These are phyloP conservation scores for Cheirogaleus major DNA, from an alignment of 2,797 vertebrate genomes.

Conservation along the genomic window DNA sequence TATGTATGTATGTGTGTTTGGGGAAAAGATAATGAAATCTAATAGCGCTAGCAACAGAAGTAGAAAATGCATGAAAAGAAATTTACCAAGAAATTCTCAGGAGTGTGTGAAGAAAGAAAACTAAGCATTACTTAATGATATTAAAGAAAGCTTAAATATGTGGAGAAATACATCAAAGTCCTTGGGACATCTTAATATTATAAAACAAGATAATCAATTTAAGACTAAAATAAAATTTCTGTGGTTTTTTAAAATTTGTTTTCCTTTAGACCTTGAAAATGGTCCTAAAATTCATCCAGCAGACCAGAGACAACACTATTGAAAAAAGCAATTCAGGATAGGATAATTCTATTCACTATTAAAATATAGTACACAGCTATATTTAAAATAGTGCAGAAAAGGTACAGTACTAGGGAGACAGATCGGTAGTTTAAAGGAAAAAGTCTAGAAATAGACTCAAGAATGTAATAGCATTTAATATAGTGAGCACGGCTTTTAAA, in stretches of 20 bases:
- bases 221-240: background rate
- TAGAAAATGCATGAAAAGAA: slow-evolving; percentile 28
- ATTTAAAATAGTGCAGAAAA: slow-evolving; percentile 24
- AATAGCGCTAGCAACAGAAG: slow-evolving; percentile 11
- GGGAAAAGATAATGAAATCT: background rate
- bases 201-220: slow-evolving; percentile 21
- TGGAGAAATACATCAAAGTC: background rate
- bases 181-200: background rate
- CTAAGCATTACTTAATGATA: background rate
- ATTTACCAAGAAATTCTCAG: slow-evolving; percentile 23
- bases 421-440: background rate
- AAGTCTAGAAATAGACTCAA: background rate
- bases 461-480: background rate
- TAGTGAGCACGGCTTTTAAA: background rate
- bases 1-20: background rate
- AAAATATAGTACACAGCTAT: background rate
- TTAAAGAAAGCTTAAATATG: slow-evolving; percentile 27
- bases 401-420: background rate
- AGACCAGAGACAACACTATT: background rate
- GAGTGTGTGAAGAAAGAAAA: background rate
- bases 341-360: background rate
- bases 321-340: background rate
- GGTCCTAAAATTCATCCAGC: slow-evolving; percentile 15
- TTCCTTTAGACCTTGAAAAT: slow-evolving; percentile 25
- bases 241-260: background rate